phyloP scores from a whole-genome alignment of 2,888 invertebrate genomes.

The Ophion slaviceki region DNA sequence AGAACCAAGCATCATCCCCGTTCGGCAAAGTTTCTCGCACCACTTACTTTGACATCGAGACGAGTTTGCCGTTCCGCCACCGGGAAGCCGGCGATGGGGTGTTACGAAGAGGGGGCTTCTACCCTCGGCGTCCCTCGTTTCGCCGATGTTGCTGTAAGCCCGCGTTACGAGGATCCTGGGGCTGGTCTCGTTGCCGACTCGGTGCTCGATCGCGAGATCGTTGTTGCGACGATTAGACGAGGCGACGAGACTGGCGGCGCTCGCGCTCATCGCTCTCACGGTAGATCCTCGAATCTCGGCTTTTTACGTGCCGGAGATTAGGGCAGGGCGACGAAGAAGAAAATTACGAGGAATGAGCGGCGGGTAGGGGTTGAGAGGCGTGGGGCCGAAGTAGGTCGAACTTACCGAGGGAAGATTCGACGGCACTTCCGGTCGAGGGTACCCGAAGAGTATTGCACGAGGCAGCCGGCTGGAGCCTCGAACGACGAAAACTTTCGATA shows the following conservation, averaged over 20 bases:
- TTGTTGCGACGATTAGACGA: conserved; percentile 72
- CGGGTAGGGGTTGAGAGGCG: background rate
- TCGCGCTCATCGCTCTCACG: conserved; percentile 84
- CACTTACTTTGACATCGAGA: conserved; percentile 78
- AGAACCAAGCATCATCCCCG: too few relatives aligned
- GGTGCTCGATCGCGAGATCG: conserved; percentile 19
- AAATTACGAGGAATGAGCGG: conserved; percentile 35
- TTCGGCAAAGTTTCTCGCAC: background rate
- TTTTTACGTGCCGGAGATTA: conserved; percentile 56
- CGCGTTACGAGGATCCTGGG: conserved; percentile 90
- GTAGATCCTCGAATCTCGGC: conserved; percentile 73
- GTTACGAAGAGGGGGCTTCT: conserved; percentile 74
- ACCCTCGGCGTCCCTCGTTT: conserved; percentile 85
- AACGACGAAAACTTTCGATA: conserved; percentile 79
- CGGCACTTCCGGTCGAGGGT: conserved; percentile 84
- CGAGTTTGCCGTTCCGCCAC: conserved; percentile 41
- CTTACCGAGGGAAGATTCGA: conserved; percentile 52
- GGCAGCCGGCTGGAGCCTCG: conserved; percentile 86
- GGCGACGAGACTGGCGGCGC: conserved; percentile 86
- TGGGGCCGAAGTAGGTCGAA: background rate
- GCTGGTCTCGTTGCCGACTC: conserved; percentile 83
- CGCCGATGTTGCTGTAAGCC: conserved; percentile 87
- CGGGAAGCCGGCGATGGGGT: conserved; percentile 49
- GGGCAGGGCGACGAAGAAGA: conserved; percentile 7
- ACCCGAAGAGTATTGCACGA: conserved; percentile 90